These are phyloP conservation scores for Esperia sulphurella DNA, from an alignment of 2,888 invertebrate genomes.

Conservation along the genomic window DNA sequence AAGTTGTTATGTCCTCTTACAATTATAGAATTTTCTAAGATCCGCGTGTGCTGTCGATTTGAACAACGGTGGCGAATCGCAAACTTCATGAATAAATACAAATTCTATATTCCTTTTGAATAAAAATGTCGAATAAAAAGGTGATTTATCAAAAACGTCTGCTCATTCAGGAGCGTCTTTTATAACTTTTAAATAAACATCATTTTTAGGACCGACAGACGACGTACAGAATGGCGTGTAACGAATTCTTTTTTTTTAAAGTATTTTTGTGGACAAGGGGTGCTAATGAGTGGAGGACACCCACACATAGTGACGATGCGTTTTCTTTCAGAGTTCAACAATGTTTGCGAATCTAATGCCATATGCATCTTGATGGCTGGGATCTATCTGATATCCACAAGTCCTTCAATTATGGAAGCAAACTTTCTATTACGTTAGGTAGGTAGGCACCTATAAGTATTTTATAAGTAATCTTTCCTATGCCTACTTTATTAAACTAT, in stretches of 20 bases:
- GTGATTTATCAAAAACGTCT: conserved; percentile 72
- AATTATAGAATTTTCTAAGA: conserved; percentile 40
- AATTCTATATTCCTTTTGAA: conserved; percentile 72
- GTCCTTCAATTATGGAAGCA: not conserved
- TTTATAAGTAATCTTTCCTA: too few relatives aligned
- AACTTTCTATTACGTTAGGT: too few relatives aligned
- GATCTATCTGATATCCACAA: not conserved
- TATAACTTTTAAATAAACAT: conserved; percentile 77
- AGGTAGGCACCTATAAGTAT: too few relatives aligned
- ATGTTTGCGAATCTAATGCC: conserved; percentile 29
- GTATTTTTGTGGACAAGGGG: conserved; percentile 63
- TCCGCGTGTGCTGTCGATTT: conserved; percentile 50
- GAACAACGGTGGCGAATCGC: conserved; percentile 76
- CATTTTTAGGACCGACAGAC: conserved; percentile 53
- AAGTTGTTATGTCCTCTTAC: conserved; percentile 13
- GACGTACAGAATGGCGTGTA: conserved; percentile 66
- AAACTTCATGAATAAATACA: conserved; percentile 74
- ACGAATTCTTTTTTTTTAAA: conserved; percentile 45
- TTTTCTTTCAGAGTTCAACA: conserved; percentile 34
- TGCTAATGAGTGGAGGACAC: conserved; percentile 75
- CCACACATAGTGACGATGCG: conserved; percentile 61
- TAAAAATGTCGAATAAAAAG: conserved; percentile 71
- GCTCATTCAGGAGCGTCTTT: conserved; percentile 58
- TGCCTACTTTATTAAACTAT: too few relatives aligned
- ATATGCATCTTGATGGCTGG: not conserved